Base-by-base conservation (phyloP, 2,113 vertebrate species). In the Corythoichthys intestinalis region DNA sequence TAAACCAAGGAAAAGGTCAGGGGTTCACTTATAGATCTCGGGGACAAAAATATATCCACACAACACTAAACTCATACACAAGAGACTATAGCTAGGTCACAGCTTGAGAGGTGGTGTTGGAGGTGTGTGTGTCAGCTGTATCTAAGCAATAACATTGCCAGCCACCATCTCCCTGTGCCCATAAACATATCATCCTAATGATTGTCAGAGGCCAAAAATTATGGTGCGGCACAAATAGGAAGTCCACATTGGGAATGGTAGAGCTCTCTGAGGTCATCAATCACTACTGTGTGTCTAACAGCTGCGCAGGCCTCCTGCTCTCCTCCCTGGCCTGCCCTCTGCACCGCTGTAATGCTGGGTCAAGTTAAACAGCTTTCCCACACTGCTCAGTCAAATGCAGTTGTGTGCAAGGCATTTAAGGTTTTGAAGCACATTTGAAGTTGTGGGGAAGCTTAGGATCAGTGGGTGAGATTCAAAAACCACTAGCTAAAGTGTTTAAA, bases 251-350 rank as follows among this genome's bases (percentile, higher is more conserved):
- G 39, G 62, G 69, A 69, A 50, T 53, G 68, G 60, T 69, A 66
- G 44, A 70, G 48, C 68, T 2, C 68, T 2, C 14, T 8, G 35
- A 7, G 61, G 66, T 74, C 74, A 83, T 88, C 77, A 67, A 82
- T 88, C 83, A 85, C 17, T 59, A 41, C 70, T 50, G 74, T 67
- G 75, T 74, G 78, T 72, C 78, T 61, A 80, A 83, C 88, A 90
- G 88, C 82, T 86, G 85, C 76, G 79, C 69, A 61, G 44, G 56
- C 35, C 73, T 60, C 38, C 41, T 59, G 12, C 50, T 56, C 37
- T 28, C 59, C 57, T 35, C 41, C 50, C 20, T n/a, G 28, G 63
- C 60, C 41, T 44, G 56, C 74, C 72, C 76, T 83, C 73, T 72
- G 56, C 60, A 63, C 70, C 3, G 17, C 61, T 79, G 50, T 70